A percentile compares a stretch with the other conserved stretches of the same genome.
Conservation (phyloP, 2,113 vertebrate species). For the Cinclus cinclus region DNA sequence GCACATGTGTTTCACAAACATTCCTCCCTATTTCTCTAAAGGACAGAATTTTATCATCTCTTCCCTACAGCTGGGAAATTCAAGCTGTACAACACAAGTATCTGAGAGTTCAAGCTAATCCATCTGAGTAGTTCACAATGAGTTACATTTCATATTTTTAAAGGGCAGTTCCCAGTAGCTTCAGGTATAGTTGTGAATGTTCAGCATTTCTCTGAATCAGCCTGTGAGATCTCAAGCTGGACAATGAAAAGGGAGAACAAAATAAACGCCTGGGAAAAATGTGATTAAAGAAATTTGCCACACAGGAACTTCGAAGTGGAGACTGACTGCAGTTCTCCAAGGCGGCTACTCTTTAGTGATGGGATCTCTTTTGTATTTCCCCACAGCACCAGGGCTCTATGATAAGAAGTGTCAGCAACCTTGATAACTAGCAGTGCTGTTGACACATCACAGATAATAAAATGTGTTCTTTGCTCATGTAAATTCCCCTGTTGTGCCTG, state of each 20-base stretch:
- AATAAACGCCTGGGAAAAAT: neutral
- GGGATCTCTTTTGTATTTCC: neutral
- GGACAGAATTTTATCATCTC: neutral
- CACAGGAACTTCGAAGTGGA: neutral
- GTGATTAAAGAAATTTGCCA: conserved; percentile 2
- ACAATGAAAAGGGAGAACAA: neutral
- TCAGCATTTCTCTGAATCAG: neutral
- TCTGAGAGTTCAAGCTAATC: neutral
- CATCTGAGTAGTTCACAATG: neutral
- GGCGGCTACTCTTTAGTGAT: neutral
- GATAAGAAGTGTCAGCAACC: conserved; percentile 21
- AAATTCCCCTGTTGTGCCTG: neutral
- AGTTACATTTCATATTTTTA: conserved; percentile 4
- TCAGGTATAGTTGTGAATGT: neutral
- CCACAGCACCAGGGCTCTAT: neutral
- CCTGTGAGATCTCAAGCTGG: neutral
- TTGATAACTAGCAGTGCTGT: neutral
- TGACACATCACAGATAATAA: neutral
- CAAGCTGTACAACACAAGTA: neutral
- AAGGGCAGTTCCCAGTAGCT: conserved; percentile 13
- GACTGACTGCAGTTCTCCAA: neutral
- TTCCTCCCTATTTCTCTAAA: neutral
- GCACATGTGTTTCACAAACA: neutral
- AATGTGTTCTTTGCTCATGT: neutral
- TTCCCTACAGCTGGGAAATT: neutral